These are phyloP conservation scores for Oceanodroma leucorhoa DNA, from an alignment of 2,797 vertebrate species.

Conservation along the genomic window DNA sequence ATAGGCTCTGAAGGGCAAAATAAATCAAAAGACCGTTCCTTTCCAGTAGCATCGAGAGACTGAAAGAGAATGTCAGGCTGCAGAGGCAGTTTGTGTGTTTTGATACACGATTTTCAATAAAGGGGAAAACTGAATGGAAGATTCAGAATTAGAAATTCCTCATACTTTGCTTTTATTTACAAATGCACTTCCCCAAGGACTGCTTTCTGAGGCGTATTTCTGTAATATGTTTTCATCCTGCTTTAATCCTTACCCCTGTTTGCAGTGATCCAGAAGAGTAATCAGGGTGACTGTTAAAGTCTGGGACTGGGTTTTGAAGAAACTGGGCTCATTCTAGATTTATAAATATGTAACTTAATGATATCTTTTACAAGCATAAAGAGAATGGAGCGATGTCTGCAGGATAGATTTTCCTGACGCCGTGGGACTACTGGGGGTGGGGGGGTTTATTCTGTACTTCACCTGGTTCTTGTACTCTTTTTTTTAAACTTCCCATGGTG, in stretches of 20 bases:
- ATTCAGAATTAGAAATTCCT: not conserved
- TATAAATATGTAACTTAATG: not conserved
- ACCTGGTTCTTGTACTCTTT: not conserved
- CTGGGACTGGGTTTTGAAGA: not conserved
- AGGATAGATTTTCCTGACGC: not conserved
- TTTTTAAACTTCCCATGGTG: not conserved
- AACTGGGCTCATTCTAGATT: not conserved
- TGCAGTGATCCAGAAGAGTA: not conserved
- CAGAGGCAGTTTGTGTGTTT: not conserved
- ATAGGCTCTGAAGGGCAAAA: conserved; percentile 16
- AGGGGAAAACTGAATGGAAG: not conserved
- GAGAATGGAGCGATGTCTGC: not conserved
- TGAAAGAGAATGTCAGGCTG: not conserved
- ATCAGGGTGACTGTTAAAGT: not conserved
- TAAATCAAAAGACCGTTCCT: not conserved
- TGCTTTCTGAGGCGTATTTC: not conserved
- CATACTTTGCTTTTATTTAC: conserved; percentile 1
- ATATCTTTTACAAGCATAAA: not conserved
- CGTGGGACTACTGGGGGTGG: not conserved
- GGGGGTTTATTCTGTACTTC: not conserved
- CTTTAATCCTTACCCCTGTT: not conserved
- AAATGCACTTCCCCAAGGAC: not conserved
- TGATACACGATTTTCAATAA: not conserved
- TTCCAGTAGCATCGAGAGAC: not conserved
- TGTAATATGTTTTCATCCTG: not conserved